phyloP scores from a whole-genome alignment of 2,888 invertebrate genomes.

The Agonum fuliginosum region DNA sequence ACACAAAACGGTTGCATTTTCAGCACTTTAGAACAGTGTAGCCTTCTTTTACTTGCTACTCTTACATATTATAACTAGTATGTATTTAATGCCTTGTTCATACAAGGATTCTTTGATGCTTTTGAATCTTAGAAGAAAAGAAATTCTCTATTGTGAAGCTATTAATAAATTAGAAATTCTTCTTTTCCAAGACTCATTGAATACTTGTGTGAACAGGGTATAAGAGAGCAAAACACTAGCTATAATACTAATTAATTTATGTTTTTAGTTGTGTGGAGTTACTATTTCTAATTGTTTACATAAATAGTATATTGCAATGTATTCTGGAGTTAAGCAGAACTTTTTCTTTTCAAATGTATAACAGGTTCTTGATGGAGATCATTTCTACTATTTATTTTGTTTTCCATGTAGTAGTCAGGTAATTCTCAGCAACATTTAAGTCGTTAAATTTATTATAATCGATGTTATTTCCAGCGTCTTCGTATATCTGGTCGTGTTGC shows the following conservation, averaged over 20 bases:
- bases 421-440: too few relatives aligned
- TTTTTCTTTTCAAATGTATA: slow-evolving; percentile 48
- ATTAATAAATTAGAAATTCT: too few relatives aligned
- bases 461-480: slow-evolving; percentile 17
- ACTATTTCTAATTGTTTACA: slow-evolving; percentile 29
- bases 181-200: background rate
- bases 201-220: background rate
- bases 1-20: slow-evolving; percentile 64
- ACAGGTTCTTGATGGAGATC: slow-evolving; percentile 44
- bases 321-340: slow-evolving; percentile 42
- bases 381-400: slow-evolving; percentile 38
- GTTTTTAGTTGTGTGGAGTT: slow-evolving; percentile 33
- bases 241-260: background rate
- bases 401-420: slow-evolving; percentile 26
- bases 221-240: too few relatives aligned
- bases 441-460: background rate
- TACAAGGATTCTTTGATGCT: too few relatives aligned
- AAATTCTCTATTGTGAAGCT: too few relatives aligned
- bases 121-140: too few relatives aligned
- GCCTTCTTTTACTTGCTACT: slow-evolving; percentile 65
- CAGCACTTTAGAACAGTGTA: slow-evolving; percentile 65
- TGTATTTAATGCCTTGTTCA: too few relatives aligned
- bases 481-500: slow-evolving; percentile 13
- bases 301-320: slow-evolving; percentile 42
- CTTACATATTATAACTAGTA: slow-evolving; percentile 65